Evolutionary conservation across 2,113 vertebrate genomes (phyloP), one percentile per base, ranked within the genome.

Genomic region (Zapus hudsonius): DNA sequence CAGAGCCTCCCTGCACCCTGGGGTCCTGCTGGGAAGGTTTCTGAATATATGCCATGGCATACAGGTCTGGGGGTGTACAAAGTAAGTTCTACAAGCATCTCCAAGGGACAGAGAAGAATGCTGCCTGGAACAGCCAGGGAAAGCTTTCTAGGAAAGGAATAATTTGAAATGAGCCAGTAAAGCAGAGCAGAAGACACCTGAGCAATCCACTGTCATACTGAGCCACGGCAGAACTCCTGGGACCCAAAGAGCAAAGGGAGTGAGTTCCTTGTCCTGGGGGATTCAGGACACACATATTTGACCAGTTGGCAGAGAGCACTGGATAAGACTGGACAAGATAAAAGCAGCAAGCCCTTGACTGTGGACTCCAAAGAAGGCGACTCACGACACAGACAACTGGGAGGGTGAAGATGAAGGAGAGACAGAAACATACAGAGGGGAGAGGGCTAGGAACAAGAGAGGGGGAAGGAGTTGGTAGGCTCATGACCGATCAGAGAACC

Each of bases 131-230:
- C 81, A 81, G 85, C 29, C 73, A 67, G 9, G 75, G 40, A 73
- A 89, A 33, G 72, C 66, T 91, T 87, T 55, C 82, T 64, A 33
- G 59, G n/a, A 90, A 87, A 90, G 69, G 67, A 80, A 38, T 89
- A 64, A 67, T 38, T 61, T 90, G 75, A 92, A 31, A 80, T 36
- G n/a, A 40, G 5, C 17, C 31, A 84, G 47, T 20, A 76, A 42
- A 78, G 59, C 61, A 5, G 73, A 19, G 31, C 8, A 44, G n/a
- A 63, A 40, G 27, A 64, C 2, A 40, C 80, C 63, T 3, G 6
- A 69, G 70, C 84, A 79, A 70, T 25, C 36, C 76, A 73, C 47
- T 75, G 40, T 80, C 93, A 59, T 29, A 83, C 82, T 33, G 57
- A 78, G 42, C 31, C 23, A 59, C 0, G 1, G 44, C 22, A 76